These are phyloP conservation scores for Tetranychus truncatus DNA, from an alignment of 2,888 invertebrate genomes.

Conservation along the genomic window DNA sequence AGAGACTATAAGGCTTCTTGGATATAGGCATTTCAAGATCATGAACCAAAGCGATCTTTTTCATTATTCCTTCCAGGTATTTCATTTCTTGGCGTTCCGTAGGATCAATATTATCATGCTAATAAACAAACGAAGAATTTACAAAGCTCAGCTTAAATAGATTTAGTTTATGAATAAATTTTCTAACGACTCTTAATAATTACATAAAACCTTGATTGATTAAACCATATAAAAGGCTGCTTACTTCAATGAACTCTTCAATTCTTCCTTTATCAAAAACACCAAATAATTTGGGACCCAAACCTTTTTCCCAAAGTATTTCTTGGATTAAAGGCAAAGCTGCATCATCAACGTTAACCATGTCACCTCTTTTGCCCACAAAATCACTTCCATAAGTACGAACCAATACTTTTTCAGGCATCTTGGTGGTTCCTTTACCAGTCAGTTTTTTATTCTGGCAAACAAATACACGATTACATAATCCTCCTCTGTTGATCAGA, in stretches of 20 bases:
- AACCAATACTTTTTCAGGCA: conserved; percentile 4
- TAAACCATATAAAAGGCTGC: background rate
- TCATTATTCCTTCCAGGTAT: background rate
- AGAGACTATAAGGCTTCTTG: background rate
- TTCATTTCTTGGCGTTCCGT: background rate
- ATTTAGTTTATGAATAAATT: too few relatives aligned
- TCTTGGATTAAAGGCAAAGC: background rate
- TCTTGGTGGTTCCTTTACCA: background rate
- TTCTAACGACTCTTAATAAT: too few relatives aligned
- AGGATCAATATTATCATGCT: background rate
- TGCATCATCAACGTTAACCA: background rate
- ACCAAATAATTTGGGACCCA: background rate
- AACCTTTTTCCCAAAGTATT: background rate
- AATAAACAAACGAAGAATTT: too few relatives aligned
- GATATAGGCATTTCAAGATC: background rate
- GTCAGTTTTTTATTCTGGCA: background rate
- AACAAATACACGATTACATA: conserved; percentile 5
- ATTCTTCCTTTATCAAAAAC: background rate
- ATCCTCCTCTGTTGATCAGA: background rate
- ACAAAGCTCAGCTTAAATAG: too few relatives aligned
- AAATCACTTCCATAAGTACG: background rate
- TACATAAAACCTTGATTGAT: too few relatives aligned
- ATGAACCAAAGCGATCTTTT: background rate
- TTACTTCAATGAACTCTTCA: background rate
- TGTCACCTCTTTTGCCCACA: background rate